Conservation (phyloP, 2,888 invertebrate genomes). For the Acanthosepion lycidas region DNA sequence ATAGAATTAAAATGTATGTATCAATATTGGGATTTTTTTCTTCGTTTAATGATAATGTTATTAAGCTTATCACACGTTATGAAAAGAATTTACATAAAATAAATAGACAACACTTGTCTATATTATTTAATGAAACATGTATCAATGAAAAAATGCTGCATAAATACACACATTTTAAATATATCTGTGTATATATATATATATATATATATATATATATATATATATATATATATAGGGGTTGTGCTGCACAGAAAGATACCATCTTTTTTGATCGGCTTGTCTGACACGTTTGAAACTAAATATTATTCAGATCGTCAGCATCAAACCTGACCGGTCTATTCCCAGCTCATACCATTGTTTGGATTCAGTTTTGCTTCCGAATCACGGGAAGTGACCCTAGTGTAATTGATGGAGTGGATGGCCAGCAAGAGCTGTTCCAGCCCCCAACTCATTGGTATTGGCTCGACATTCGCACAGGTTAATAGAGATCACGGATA, state of each 20-base stretch:
- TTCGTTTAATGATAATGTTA: no score
- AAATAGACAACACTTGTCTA: no score
- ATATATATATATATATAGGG: not conserved
- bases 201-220: not conserved
- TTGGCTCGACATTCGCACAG: not conserved
- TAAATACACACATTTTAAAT: no score
- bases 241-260: no score
- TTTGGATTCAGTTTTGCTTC: not conserved
- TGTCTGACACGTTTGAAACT: not conserved
- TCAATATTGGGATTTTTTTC: no score
- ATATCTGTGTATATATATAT: no score
- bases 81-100: no score
- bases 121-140: no score
- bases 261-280: not conserved
- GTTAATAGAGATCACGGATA: slow-evolving; percentile 1
- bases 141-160: no score
- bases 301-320: not conserved
- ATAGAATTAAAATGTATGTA: no score
- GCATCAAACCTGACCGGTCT: not conserved
- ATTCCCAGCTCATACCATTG: not conserved
- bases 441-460: not conserved
- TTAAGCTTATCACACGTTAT: no score
- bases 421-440: not conserved
- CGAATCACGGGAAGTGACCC: not conserved
- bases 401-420: not conserved